A percentile compares a stretch with the other conserved stretches of the same genome.
These are phyloP conservation scores for Pionites leucogaster DNA, from an alignment of 2,113 vertebrate species.

Conservation along the genomic window DNA sequence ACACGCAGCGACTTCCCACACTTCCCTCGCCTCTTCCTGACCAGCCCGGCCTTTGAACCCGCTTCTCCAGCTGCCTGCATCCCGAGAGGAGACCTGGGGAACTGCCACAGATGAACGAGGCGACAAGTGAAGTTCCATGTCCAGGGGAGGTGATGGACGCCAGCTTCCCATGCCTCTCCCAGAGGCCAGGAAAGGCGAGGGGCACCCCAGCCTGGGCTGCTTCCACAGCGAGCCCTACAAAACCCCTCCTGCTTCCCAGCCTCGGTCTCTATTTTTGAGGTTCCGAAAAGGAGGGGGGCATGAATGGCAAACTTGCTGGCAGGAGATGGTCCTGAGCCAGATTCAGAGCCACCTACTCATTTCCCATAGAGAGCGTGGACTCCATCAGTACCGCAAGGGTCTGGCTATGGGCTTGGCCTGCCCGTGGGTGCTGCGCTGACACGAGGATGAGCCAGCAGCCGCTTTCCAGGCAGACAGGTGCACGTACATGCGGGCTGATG, in stretches of 20 bases:
- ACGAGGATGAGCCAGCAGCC: not conserved
- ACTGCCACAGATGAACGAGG: not conserved
- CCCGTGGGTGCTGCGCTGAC: not conserved
- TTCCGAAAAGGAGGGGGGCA: not conserved
- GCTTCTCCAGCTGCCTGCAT: constrained; percentile 31
- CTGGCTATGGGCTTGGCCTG: not conserved
- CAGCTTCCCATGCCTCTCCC: constrained; percentile 24
- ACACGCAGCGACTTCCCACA: constrained; percentile 15
- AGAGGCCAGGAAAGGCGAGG: not conserved
- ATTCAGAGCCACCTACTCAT: constrained; percentile 33
- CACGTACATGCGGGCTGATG: fast-evolving
- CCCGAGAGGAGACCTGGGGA: not conserved
- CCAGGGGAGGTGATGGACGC: not conserved
- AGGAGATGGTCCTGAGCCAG: fast-evolving
- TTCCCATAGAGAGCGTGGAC: not conserved
- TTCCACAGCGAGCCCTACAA: not conserved
- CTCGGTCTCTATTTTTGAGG: constrained; percentile 37
- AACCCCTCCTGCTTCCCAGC: not conserved
- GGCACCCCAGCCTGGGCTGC: not conserved
- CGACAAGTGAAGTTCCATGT: not conserved
- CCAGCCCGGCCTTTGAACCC: constrained; percentile 31
- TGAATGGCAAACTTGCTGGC: not conserved
- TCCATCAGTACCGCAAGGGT: not conserved
- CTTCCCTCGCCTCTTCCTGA: constrained; percentile 49
- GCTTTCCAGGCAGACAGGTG: not conserved